Conservation (phyloP, 2,113 vertebrate species). For the Ceuthmochares aereus region DNA sequence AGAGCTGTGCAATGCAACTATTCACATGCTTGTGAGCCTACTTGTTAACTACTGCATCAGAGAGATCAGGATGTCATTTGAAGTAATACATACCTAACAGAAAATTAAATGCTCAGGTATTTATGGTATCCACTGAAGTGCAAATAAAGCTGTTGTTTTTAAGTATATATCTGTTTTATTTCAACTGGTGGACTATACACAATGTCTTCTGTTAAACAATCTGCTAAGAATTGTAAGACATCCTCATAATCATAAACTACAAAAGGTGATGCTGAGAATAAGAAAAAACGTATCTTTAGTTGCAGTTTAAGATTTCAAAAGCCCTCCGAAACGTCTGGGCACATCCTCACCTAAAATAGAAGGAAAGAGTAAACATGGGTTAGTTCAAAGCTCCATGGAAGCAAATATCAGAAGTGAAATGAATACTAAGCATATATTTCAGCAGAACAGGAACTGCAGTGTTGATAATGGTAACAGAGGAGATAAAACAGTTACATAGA, state of each 20-base stretch:
- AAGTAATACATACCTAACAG: neutral
- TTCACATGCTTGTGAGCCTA: rapidly evolving
- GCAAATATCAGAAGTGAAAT: neutral
- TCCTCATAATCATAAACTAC: neutral
- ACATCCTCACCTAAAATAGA: neutral
- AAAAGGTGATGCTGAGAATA: neutral
- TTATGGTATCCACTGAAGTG: neutral
- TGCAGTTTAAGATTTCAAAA: neutral
- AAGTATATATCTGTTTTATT: neutral
- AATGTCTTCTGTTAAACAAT: neutral
- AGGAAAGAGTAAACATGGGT: neutral
- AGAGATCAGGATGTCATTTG: neutral
- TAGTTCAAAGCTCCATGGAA: neutral
- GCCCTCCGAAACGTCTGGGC: neutral
- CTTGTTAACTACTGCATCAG: neutral
- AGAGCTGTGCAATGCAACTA: neutral
- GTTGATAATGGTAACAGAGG: neutral
- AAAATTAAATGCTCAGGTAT: neutral
- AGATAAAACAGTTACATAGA: neutral
- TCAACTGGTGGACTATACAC: neutral
- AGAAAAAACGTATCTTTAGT: neutral
- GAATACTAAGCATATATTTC: neutral
- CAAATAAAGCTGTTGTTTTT: neutral
- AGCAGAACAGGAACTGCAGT: neutral
- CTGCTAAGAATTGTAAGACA: neutral